Evolutionary conservation across 2,888 invertebrate genomes (phyloP).

Genomic region (Pammene fasciana): DNA sequence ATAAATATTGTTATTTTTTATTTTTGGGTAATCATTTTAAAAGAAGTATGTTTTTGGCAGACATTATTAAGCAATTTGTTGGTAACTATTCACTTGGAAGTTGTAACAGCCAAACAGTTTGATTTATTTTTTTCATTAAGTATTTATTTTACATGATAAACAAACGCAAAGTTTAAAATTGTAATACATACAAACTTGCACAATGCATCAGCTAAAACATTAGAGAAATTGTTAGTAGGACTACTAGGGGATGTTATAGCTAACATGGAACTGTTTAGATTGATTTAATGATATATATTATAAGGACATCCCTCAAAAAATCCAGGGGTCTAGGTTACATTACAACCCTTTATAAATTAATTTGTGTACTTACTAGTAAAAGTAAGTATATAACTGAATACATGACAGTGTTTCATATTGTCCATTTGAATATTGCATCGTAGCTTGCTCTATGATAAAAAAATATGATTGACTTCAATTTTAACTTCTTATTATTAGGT

Average conservation of each 20-base stretch:
- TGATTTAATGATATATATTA: not conserved
- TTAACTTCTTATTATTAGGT: conserved; percentile 41
- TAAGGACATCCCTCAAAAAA: not conserved
- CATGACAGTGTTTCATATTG: conserved; percentile 34
- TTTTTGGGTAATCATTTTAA: not conserved
- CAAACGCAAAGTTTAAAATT: conserved; percentile 10
- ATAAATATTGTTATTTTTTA: conserved; percentile 1
- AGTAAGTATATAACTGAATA: conserved; percentile 23
- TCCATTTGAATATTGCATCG: conserved; percentile 33
- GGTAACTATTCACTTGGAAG: conserved; percentile 29
- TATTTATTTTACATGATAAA: conserved; percentile 8
- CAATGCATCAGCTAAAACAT: conserved; percentile 23
- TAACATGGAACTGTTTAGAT: not conserved
- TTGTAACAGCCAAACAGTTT: conserved; percentile 17
- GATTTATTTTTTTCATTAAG: conserved; percentile 2
- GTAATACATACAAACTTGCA: conserved; percentile 10
- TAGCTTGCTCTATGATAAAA: conserved; percentile 39
- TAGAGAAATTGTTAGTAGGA: conserved; percentile 25
- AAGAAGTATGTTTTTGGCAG: conserved; percentile 12
- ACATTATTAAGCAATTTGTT: conserved; percentile 10
- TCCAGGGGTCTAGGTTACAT: conserved; percentile 20
- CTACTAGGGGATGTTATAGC: conserved; percentile 8
- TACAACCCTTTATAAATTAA: conserved; percentile 32
- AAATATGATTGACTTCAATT: conserved; percentile 40
- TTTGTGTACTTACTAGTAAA: conserved; percentile 24